Evolutionary conservation across 35 echinoderm and acorn worm genomes (phyloP).

Genomic region (Apostichopus parvimensis): DNA sequence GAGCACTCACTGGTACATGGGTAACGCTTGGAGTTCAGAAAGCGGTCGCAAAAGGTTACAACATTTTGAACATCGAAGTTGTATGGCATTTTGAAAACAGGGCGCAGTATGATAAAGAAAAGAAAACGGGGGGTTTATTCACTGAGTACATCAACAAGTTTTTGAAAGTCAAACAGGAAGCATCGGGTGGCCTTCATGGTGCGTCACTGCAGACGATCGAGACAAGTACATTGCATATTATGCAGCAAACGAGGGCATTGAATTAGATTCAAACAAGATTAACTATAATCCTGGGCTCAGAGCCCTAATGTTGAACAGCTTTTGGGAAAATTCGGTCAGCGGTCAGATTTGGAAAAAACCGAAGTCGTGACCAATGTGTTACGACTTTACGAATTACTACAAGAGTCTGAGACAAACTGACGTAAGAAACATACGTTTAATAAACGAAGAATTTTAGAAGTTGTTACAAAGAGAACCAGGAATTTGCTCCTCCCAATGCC

Average conservation of each 20-base stretch:
- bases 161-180: conserved; percentile 50
- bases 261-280: too few relatives aligned
- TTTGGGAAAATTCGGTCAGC: not conserved
- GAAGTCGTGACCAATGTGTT: too few relatives aligned
- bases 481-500: not conserved
- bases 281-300: not conserved
- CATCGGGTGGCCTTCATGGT: conserved; percentile 60
- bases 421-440: too few relatives aligned
- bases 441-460: too few relatives aligned
- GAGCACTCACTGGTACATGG: too few relatives aligned
- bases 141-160: conserved; percentile 68
- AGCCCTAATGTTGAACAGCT: conserved; percentile 21
- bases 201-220: conserved; percentile 20
- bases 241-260: too few relatives aligned
- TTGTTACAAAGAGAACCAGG: too few relatives aligned
- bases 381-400: too few relatives aligned
- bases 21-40: conserved; percentile 56
- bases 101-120: conserved; percentile 41
- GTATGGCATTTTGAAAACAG: conserved; percentile 69
- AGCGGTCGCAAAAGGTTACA: conserved; percentile 61
- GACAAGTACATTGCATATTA: not conserved
- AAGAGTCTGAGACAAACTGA: too few relatives aligned
- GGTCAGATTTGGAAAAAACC: not conserved
- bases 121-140: conserved; percentile 63
- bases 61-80: conserved; percentile 42